These are phyloP conservation scores for Psittacula echo DNA, from an alignment of 2,797 vertebrate species.

Conservation along the genomic window DNA sequence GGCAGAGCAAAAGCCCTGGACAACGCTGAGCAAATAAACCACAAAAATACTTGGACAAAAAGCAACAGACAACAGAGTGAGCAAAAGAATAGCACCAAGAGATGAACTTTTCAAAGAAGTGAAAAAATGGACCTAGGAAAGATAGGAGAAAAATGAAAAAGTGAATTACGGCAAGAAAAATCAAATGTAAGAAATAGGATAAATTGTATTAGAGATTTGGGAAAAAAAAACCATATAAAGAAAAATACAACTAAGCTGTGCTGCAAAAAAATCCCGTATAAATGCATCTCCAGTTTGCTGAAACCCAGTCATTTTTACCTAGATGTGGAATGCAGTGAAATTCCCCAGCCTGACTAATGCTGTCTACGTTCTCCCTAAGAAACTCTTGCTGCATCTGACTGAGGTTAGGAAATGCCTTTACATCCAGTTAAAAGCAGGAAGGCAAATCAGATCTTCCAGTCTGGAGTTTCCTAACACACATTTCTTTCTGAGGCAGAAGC, in stretches of 20 bases:
- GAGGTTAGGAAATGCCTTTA: not conserved
- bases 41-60: not conserved
- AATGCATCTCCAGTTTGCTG: not conserved
- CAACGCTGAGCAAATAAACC: not conserved
- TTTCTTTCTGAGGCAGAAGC: not conserved
- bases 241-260: not conserved
- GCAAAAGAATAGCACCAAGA: not conserved
- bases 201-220: not conserved
- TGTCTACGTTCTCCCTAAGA: fast-evolving
- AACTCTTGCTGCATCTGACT: not conserved
- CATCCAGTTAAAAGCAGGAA: not conserved
- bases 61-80: not conserved
- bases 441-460: not conserved
- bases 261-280: not conserved
- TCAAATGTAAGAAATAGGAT: not conserved
- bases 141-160: not conserved
- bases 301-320: not conserved
- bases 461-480: not conserved
- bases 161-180: not conserved
- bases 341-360: not conserved
- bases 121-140: not conserved
- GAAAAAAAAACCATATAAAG: not conserved
- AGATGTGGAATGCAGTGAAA: not conserved
- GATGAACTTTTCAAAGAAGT: not conserved
- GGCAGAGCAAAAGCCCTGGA: not conserved